Evolutionary conservation across 2,888 invertebrate species (phyloP), one percentile per base, ranked within the genome.

Genomic region (Gonocerus acuteangulatus): DNA sequence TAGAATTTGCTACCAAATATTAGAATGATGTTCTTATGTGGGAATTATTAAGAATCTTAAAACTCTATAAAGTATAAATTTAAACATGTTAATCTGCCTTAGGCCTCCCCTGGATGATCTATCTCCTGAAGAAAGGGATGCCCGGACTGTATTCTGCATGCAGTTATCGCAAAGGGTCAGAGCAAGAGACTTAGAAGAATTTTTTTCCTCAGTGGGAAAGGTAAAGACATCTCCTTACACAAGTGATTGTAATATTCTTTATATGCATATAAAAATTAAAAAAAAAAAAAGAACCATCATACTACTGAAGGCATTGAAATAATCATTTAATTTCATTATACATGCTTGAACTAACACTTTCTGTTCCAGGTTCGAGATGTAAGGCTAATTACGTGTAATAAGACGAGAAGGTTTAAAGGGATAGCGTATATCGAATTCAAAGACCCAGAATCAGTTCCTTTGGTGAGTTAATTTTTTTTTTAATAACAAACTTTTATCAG

Each of bases 341-440:
- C n/a, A n/a, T n/a, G n/a, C n/a, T n/a, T n/a, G n/a, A n/a, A n/a
- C n/a, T n/a, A n/a, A n/a, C n/a, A n/a, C n/a, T n/a, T n/a, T n/a
- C n/a, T n/a, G 9, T 27, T 65, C 15, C 62, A 79, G 78, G 81
- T 82, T 11, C 84, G 95, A 69, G 99, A 99, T 78, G 99, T 99
- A 18, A 82, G 97, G 71, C 85, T 99, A 69, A 99, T 99, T 62
- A 95, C 95, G 61, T 99, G 99, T 76, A 97, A 96, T 76, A 96
- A 97, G 76, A 99, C 99, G 0, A 84, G 97, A 72, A 80, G 97
- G 68, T 97, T 97, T 72, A 99, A 99, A 77, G 99, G 99, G 48
- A 97, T 99, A 70, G 93, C 97, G n/a, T 99, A 99, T 73, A 94
- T 99, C 63, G 99, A 99, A 77, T 99, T 99, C 74, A 89, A 89